A percentile compares a stretch with the other conserved stretches of the same genome.
phyloP scores from a whole-genome alignment of 2,797 vertebrate genomes.

The Helarctos malayanus region DNA sequence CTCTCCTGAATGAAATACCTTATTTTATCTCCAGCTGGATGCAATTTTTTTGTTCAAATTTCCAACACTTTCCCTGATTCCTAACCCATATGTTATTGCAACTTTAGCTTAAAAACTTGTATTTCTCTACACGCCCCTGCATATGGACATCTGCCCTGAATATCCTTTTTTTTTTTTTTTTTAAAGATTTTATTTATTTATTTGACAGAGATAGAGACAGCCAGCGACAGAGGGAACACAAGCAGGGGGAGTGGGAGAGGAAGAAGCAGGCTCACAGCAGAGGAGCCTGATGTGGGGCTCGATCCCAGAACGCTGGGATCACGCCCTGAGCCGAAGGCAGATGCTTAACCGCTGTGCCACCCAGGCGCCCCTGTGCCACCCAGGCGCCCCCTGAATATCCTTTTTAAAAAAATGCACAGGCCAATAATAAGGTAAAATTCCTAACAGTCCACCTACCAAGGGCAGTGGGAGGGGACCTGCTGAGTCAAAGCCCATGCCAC shows the following conservation, averaged over 20 bases:
- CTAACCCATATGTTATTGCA: conserved; percentile 40
- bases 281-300: too few species aligned
- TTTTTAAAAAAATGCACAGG: background rate
- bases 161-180: too few species aligned
- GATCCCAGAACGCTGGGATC: too few species aligned
- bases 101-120: conserved; percentile 32
- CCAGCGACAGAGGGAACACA: too few species aligned
- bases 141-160: background rate
- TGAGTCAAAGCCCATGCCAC: background rate
- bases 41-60: background rate
- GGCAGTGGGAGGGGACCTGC: background rate
- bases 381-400: background rate
- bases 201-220: too few species aligned
- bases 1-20: background rate
- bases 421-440: background rate
- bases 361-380: too few species aligned
- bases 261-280: too few species aligned
- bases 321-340: too few species aligned
- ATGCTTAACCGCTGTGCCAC: too few species aligned
- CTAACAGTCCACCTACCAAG: background rate
- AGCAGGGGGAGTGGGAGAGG: too few species aligned
- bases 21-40: background rate
- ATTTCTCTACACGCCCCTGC: background rate
- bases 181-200: too few species aligned
- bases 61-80: background rate